A percentile compares a stretch with the other conserved stretches of the same genome.
phyloP scores from a whole-genome alignment of 2,797 vertebrate species.

The Xenopus petersii region DNA sequence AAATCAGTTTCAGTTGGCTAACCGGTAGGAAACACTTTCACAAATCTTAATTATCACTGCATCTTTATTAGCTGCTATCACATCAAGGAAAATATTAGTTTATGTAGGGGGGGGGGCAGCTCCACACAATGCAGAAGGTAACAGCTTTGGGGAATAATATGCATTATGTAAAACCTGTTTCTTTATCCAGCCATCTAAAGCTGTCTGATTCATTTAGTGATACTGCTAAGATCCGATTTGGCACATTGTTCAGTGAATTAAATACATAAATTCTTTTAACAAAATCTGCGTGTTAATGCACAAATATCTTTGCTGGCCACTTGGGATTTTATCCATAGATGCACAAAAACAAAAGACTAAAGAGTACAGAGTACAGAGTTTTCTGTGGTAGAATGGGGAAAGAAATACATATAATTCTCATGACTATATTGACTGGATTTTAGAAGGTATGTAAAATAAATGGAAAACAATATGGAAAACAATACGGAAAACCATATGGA shows the following conservation, averaged over 20 bases:
- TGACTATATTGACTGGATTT: neutral
- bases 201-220: slow-evolving; percentile 35
- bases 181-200: slow-evolving; percentile 34
- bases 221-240: slow-evolving; percentile 44
- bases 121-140: slow-evolving; percentile 33
- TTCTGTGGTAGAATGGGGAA: neutral
- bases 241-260: slow-evolving; percentile 43
- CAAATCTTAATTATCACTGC: slow-evolving; percentile 47
- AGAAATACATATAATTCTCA: neutral
- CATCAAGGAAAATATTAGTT: slow-evolving; percentile 32
- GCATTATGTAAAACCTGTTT: slow-evolving; percentile 42
- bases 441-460: neutral
- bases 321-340: slow-evolving; percentile 27
- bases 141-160: slow-evolving; percentile 39
- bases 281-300: slow-evolving; percentile 30
- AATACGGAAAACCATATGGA: no score
- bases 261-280: slow-evolving; percentile 32
- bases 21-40: slow-evolving; percentile 39
- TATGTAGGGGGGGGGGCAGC: slow-evolving; percentile 17
- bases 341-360: slow-evolving; percentile 19
- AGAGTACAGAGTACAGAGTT: neutral
- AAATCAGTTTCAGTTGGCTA: slow-evolving; percentile 44
- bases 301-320: slow-evolving; percentile 25
- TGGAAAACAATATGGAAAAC: no score
- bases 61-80: slow-evolving; percentile 47